phyloP scores from a whole-genome alignment of 2,113 vertebrate species.

The Gorilla gorilla region DNA sequence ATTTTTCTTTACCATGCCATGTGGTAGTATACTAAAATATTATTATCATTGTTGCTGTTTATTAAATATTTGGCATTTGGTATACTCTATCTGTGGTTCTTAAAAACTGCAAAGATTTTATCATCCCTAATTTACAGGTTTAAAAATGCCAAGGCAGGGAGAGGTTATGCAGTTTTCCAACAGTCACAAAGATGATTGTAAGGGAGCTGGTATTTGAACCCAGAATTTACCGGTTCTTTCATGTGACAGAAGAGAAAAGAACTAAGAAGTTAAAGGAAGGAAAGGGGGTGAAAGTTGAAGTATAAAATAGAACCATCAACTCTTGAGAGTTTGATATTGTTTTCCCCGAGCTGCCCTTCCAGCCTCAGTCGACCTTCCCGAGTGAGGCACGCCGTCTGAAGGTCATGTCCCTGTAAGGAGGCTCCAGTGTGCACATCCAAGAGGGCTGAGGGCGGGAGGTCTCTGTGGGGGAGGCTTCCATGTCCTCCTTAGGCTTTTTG shows the following conservation, averaged over 20 bases:
- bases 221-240: neutral
- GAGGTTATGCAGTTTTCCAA: neutral
- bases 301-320: neutral
- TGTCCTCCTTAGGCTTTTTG: conserved; percentile 32
- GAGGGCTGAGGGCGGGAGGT: neutral
- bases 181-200: neutral
- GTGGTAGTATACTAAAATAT: neutral
- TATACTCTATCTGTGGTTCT: neutral
- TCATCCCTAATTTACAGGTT: neutral
- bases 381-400: neutral
- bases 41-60: neutral
- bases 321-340: neutral
- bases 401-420: neutral
- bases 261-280: neutral
- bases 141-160: neutral
- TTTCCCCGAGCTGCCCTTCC: neutral
- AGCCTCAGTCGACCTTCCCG: neutral
- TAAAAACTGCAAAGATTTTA: neutral
- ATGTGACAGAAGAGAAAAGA: neutral
- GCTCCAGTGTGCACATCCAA: neutral
- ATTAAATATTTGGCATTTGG: neutral
- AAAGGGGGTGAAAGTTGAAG: neutral
- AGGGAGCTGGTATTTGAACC: neutral
- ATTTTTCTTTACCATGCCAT: neutral
- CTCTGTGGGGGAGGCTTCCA: neutral